A percentile compares a stretch with the other conserved stretches of the same genome.
These are phyloP conservation scores for Aplysina aerophoba DNA, from an alignment of 37 sponge, comb jelly and placozoan species.

Conservation along the genomic window DNA sequence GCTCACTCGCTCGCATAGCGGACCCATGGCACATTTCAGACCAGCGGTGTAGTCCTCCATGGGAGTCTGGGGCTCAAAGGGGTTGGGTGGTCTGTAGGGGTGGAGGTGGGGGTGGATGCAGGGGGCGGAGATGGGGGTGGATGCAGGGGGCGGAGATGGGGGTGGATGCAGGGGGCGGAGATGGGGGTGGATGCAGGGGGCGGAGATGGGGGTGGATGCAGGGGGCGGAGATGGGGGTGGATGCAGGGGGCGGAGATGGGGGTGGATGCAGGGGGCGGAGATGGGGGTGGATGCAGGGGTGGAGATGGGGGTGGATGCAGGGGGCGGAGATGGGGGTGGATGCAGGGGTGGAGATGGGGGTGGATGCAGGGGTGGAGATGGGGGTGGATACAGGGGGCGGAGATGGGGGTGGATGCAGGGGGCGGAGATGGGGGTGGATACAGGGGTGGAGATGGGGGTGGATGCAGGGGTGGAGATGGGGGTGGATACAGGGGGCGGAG, in stretches of 20 bases:
- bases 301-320: no score
- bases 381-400: neutral
- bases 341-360: neutral
- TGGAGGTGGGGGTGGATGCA: no score
- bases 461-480: no score
- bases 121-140: no score
- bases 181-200: neutral
- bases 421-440: neutral
- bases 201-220: no score
- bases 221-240: neutral
- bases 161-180: no score
- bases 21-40: neutral
- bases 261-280: no score
- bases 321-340: no score
- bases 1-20: neutral
- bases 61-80: slow-evolving; percentile 17
- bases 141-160: no score
- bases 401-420: no score
- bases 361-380: no score
- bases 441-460: neutral
- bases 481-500: neutral
- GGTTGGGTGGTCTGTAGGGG: neutral
- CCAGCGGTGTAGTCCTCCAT: slow-evolving; percentile 11
- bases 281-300: neutral
- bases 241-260: no score